Evolutionary conservation across 2,888 invertebrate genomes (phyloP), one percentile per base, ranked within the genome.

Genomic region (Euzetes globulus): DNA sequence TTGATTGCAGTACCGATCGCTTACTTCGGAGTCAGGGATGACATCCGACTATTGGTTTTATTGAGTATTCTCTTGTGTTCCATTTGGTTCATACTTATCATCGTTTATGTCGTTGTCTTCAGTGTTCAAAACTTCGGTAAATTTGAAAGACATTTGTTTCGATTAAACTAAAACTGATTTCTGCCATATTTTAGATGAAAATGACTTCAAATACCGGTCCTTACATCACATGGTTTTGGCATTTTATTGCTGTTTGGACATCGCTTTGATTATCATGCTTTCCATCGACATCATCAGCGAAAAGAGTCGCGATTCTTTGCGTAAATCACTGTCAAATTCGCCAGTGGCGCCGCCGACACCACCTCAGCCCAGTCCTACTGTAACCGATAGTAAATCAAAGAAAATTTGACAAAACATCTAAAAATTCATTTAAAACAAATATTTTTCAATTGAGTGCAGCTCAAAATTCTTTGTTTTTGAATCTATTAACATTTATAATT

Each of bases 81-180:
- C 27, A 29, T 58, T 58, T 58, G 58, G 58, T 58, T 58, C 13
- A 58, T 58, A 58, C 58, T 58, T 58, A 27, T 25, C 27, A 27
- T 58, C 29, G 58, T 58, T 27, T 58, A 58, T 58, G 15, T 58
- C 29, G 58, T 58, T 3, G 58, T 58, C 11, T 58, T 58, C 15
- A 11, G 11, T 25, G 17, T 58, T 6, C 11, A 27, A 13, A 11
- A 58, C 6, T 58, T 29, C 17, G 58, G 55, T 55, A 19, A 17
- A 9, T 9, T 41, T 41, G 5, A 41, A 9, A 11, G 7, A 9
- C 2, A 15, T 13, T 17, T 5, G 47, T 9, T 13, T 15, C 13
- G 13, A 47, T 3, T 47, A 47, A 15, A 11, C 47, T 3, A 15
- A 9, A 13, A 47, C 2, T 47, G 47, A 47, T 3, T 47, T 33